phyloP scores from a whole-genome alignment of 1,140 invertebrate species.

The Choristoneura fumiferana region DNA sequence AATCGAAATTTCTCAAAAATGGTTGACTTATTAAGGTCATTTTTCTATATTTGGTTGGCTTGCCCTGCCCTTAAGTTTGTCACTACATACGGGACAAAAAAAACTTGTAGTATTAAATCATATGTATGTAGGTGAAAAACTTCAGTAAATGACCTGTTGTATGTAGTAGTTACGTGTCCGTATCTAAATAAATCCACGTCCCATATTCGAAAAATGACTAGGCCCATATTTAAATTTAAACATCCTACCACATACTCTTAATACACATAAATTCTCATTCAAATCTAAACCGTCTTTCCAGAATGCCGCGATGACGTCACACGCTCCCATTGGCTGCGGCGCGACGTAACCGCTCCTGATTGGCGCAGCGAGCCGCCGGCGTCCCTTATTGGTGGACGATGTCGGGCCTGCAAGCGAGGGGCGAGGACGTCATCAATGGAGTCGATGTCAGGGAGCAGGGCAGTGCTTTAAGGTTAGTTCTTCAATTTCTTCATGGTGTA shows the following conservation, averaged over 20 bases:
- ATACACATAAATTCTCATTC: constrained; percentile 28
- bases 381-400: constrained; percentile 58
- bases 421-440: constrained; percentile 63
- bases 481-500: constrained; percentile 11
- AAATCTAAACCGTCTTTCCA: constrained; percentile 24
- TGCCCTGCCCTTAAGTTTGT: too few species aligned
- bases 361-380: constrained; percentile 40
- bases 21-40: too few species aligned
- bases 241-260: background rate
- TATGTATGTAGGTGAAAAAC: too few species aligned
- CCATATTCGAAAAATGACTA: too few species aligned
- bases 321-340: constrained; percentile 17
- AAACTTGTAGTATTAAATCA: too few species aligned
- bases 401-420: constrained; percentile 67
- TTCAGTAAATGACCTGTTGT: too few species aligned
- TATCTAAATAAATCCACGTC: too few species aligned
- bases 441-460: constrained; percentile 71
- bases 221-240: too few species aligned
- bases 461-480: constrained; percentile 67
- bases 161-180: too few species aligned
- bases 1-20: too few species aligned
- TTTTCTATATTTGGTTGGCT: too few species aligned
- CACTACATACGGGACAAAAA: too few species aligned
- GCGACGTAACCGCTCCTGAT: constrained; percentile 28
- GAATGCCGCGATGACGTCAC: constrained; percentile 31